These are phyloP conservation scores for Bursaphelenchus mucronatus DNA, from an alignment of 1,140 invertebrate genomes.

Conservation along the genomic window DNA sequence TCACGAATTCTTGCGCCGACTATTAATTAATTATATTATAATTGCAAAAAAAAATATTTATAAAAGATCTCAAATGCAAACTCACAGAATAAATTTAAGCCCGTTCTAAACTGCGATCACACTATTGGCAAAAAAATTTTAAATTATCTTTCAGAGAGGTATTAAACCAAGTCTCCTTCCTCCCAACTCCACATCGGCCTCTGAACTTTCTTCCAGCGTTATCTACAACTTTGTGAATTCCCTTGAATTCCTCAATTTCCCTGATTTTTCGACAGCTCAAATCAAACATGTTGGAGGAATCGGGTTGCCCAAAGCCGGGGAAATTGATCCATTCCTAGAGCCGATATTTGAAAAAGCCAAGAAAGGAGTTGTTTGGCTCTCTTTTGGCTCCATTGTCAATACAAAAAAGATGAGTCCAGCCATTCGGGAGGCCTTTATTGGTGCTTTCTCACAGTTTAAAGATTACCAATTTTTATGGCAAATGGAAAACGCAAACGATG, in stretches of 20 bases:
- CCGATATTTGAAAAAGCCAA: background rate
- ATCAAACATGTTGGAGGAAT: conserved; percentile 16
- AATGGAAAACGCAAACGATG: background rate
- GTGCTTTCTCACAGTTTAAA: background rate
- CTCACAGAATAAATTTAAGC: too few relatives aligned
- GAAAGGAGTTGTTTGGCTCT: conserved; percentile 3
- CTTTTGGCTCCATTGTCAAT: conserved; percentile 4
- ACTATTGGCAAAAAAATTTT: too few relatives aligned
- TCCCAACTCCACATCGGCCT: background rate
- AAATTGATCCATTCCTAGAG: background rate
- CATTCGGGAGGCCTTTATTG: background rate
- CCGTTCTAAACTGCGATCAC: too few relatives aligned
- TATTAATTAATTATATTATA: too few relatives aligned
- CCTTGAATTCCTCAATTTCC: conserved; percentile 6
- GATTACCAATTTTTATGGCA: conserved; percentile 10
- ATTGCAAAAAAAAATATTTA: too few relatives aligned
- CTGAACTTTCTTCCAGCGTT: background rate
- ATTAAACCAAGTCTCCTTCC: background rate
- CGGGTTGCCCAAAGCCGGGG: background rate
- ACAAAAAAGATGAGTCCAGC: conserved; percentile 1
- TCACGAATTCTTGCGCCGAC: too few relatives aligned
- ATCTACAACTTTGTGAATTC: background rate
- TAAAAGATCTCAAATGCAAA: too few relatives aligned
- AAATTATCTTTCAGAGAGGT: too few relatives aligned
- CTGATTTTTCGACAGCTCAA: background rate